Evolutionary conservation across 2,888 invertebrate genomes (phyloP).

Genomic region (Eristalis intricaria): DNA sequence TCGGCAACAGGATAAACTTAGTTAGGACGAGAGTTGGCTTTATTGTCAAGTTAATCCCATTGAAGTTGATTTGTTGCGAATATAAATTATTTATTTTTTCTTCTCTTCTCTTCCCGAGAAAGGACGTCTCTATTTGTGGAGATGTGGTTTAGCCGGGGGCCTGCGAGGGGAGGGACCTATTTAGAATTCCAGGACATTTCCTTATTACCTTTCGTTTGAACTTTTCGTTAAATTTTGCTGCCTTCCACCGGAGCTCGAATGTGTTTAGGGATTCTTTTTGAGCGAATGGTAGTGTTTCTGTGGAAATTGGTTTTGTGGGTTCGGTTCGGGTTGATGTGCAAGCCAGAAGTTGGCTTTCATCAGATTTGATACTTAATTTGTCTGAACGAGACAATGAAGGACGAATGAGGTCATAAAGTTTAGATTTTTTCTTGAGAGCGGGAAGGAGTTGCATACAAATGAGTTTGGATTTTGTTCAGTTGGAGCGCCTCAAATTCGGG

Average conservation of each 20-base stretch:
- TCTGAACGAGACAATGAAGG: neutral
- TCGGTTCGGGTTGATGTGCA: neutral
- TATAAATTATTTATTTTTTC: slow-evolving; percentile 66
- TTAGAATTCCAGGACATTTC: slow-evolving; percentile 22
- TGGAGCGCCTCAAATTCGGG: too few relatives aligned
- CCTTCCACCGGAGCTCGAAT: neutral
- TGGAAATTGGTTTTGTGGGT: neutral
- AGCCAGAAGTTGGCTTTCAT: neutral
- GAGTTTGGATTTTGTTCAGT: too few relatives aligned
- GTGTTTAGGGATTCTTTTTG: slow-evolving; percentile 3
- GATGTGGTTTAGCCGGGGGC: slow-evolving; percentile 14
- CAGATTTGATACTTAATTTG: neutral
- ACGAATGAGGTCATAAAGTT: neutral
- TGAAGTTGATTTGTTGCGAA: slow-evolving; percentile 71
- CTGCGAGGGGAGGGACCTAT: slow-evolving; percentile 1
- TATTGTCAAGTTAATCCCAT: slow-evolving; percentile 72
- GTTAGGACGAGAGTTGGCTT: slow-evolving; percentile 64
- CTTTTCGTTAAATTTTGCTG: neutral
- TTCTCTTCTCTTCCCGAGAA: slow-evolving; percentile 4
- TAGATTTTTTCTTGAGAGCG: neutral
- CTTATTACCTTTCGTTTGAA: slow-evolving; percentile 24
- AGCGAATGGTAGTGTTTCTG: slow-evolving; percentile 5
- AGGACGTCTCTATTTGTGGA: slow-evolving; percentile 42
- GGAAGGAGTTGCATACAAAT: too few relatives aligned
- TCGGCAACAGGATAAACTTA: slow-evolving; percentile 66